A percentile compares a stretch with the other conserved stretches of the same genome.
phyloP scores from a whole-genome alignment of 2,797 vertebrate species.

The Steatocranus sp. region DNA sequence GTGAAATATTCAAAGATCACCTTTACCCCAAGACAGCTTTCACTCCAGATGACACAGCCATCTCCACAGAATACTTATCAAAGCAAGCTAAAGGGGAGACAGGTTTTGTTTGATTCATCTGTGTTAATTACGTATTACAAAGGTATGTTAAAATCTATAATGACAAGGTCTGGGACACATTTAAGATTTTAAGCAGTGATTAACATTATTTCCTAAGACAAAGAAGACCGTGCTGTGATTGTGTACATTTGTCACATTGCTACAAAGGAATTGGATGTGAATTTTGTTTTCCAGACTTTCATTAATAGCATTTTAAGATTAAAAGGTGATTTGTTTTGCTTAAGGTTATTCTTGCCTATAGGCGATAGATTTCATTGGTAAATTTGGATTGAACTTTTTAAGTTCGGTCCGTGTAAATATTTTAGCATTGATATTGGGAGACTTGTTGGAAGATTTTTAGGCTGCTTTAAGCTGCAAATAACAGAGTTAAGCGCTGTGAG shows the following conservation, averaged over 20 bases:
- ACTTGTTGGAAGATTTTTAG: neutral
- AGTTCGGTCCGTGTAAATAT: neutral
- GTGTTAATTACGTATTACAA: slow-evolving; percentile 24
- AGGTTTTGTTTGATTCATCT: slow-evolving; percentile 6
- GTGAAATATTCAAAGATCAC: slow-evolving; percentile 63
- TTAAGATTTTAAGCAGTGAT: neutral
- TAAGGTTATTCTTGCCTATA: neutral
- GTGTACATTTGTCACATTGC: neutral
- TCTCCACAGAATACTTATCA: neutral
- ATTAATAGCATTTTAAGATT: neutral
- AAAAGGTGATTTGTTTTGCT: neutral
- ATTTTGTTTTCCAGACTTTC: neutral
- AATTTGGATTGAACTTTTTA: neutral
- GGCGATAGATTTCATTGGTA: neutral
- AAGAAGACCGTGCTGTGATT: neutral
- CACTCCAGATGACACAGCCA: slow-evolving; percentile 13
- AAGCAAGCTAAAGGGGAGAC: neutral
- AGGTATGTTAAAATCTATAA: slow-evolving; percentile 4
- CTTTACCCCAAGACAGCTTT: slow-evolving; percentile 39
- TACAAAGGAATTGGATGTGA: neutral
- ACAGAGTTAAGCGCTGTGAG: neutral
- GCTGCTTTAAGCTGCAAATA: neutral
- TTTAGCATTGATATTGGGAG: neutral
- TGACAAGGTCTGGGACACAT: neutral
- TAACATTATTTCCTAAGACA: neutral